Base-by-base conservation (phyloP, 2,113 vertebrate species). In the Procapra przewalskii region DNA sequence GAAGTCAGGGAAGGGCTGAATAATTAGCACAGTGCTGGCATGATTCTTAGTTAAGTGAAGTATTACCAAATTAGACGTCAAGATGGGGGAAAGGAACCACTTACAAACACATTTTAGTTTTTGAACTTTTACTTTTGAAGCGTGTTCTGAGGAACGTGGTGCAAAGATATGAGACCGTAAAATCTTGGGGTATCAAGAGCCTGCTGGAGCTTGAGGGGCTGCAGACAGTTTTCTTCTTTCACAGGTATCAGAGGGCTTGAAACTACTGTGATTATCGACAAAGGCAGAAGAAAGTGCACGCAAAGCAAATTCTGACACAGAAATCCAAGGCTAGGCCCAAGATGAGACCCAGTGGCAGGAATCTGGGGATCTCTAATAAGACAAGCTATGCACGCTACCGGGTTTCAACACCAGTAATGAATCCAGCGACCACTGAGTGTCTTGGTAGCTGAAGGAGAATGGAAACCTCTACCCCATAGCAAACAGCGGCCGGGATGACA, bases 1-100 rank as follows among this genome's bases (percentile, higher is more conserved):
- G 67, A 96, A 95, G 36, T 19, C 88, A 90, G 92, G 77, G 82
- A 90, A 95, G 86, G 88, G 43, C 55, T 97, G 71, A 96, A 87
- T 94, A 96, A 98, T 97, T 97, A 97, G 93, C 79, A 55, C 33
- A 16, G 48, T 5, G 60, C 82, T 55, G 89, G 86, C 94, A 43
- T 59, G 77, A 64, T 95, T 67, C 89, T 93, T 83, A 48, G 91
- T 77, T 55, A 96, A 97, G 86, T 85, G 81, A 97, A 48, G 88
- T 86, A 84, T 91, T 81, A 82, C 48, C 85, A 96, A 96, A 96
- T 91, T 93, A 91, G 36, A 43, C 57, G 91, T 94, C 82, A 93
- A 94, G 82, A 71, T 93, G 40, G 75, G 36, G 75, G 91, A 97
- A 89, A 85, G 14, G 77, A 92, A 15, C 31, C 54, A 48, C 40